Evolutionary conservation across 2,888 invertebrate species (phyloP).

Genomic region (Orthonychiurus folsomi): DNA sequence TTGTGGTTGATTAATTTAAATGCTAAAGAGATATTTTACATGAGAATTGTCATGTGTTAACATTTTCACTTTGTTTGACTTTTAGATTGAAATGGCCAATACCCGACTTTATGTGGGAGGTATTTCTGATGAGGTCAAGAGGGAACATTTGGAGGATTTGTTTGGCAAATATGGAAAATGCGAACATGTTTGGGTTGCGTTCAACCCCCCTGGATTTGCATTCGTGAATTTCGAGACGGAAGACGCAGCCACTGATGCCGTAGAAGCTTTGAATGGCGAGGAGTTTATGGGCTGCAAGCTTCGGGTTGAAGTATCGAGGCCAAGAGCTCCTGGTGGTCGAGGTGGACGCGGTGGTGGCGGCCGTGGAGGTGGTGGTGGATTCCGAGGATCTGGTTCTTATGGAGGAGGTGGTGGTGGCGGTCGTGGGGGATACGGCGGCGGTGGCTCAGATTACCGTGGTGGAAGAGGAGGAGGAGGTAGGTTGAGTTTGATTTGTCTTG

Average conservation of each 20-base stretch:
- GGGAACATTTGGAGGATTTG: conserved; percentile 81
- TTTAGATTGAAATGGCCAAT: conserved; percentile 42
- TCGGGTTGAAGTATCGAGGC: conserved; percentile 74
- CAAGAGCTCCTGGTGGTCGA: conserved; percentile 40
- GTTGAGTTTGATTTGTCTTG: conserved; percentile 3
- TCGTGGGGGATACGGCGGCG: conserved; percentile 43
- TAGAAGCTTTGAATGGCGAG: conserved; percentile 76
- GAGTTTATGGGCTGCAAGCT: conserved; percentile 79
- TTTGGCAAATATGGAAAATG: conserved; percentile 87
- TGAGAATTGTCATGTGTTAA: no score
- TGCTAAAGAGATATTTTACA: no score
- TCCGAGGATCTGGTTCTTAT: conserved; percentile 16
- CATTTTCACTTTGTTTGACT: neutral
- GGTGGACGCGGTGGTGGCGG: conserved; percentile 50
- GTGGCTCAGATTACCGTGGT: conserved; percentile 46
- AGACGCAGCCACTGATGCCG: conserved; percentile 81
- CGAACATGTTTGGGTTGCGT: conserved; percentile 85
- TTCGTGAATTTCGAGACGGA: conserved; percentile 85
- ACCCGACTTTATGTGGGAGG: conserved; percentile 85
- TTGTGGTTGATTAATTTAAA: no score
- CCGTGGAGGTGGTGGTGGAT: conserved; percentile 15
- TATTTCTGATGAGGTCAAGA: conserved; percentile 76
- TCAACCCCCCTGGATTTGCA: conserved; percentile 88
- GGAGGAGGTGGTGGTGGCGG: conserved; percentile 32
- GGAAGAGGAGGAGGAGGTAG: conserved; percentile 30